Evolutionary conservation across 92 coral and sea anemone species (phyloP), one percentile per base, ranked within the genome.

Genomic region (Phenganax subtilis): DNA sequence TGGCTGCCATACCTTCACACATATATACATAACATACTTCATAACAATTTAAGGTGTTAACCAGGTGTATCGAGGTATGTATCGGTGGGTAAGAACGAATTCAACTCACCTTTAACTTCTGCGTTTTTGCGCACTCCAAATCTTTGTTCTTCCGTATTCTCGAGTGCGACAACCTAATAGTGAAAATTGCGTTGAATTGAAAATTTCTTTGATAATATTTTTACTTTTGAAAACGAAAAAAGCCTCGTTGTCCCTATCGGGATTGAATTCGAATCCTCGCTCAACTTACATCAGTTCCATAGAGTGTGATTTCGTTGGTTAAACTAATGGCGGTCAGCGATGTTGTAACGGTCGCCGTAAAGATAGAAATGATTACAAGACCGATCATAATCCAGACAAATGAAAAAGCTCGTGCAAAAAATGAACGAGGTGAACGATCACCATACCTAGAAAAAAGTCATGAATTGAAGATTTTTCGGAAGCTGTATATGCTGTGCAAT

Each of bases 301-400:
- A 96, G 28, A 96, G 91, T 73, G 92, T 96, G 88, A 96, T 90
- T 51, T 96, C 99, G 84, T 96, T 96, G 89, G 97, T 96, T 57
- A 96, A 97, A 27, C 96, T 90, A 75, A 96, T 92, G 52, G 99
- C 97, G 10, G 99, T 96, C 59, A 96, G 85, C 5, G 97, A 92
- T 28, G 99, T 96, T 10, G 99, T 96, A 10, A 96, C 99, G n/a
- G 99, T 96, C 8, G 99, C 99, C 51, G 99, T 96, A 61, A 96
- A 96, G 79, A 96, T 96, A 3, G 99, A 96, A 81, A 96, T 96
- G 85, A 96, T 96, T 52, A 96, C 99, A 12, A 96, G 89, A n/a
- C 99, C 99, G 83, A 92, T 96, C 79, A 96, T 88, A 75, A 96
- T 97, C 99, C 99, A 96, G 15, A 96, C 91, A 72, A 96, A 96